Evolutionary conservation across 2,797 vertebrate species (phyloP).

Genomic region (Heteromormyrus szaboi): DNA sequence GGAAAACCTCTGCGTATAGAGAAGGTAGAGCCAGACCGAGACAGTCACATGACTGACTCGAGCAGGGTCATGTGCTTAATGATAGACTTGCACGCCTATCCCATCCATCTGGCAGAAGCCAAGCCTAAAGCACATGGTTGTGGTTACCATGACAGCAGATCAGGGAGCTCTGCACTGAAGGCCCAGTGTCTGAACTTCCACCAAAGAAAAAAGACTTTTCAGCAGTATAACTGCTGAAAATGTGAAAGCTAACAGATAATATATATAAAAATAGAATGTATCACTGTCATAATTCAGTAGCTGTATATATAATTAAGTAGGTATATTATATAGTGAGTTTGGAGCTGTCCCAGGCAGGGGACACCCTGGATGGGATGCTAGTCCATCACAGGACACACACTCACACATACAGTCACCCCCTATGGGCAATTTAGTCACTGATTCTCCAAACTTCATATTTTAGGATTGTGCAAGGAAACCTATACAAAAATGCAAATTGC

Average conservation of each 20-base stretch:
- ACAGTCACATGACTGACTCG: background rate
- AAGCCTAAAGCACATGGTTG: slow-evolving; percentile 16
- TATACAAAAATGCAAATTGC: background rate
- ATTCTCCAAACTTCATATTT: background rate
- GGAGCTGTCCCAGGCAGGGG: background rate
- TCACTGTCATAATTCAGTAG: background rate
- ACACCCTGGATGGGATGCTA: background rate
- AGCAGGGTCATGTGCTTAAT: slow-evolving; percentile 9
- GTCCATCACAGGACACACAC: background rate
- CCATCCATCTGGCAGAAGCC: slow-evolving; percentile 10
- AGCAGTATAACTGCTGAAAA: background rate
- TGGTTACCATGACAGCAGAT: background rate
- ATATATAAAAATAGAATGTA: background rate
- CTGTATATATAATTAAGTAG: background rate
- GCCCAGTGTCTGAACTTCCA: background rate
- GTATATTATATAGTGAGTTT: background rate
- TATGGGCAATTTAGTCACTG: background rate
- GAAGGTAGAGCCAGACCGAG: background rate
- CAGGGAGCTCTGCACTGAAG: background rate
- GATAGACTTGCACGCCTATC: slow-evolving; percentile 4
- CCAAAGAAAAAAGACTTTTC: background rate
- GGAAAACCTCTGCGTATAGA: background rate
- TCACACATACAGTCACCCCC: background rate
- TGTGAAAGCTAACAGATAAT: slow-evolving; percentile 1
- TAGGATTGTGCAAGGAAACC: background rate